Evolutionary conservation across 1,140 invertebrate genomes (phyloP), one percentile per base, ranked within the genome.

Genomic region (Achatina immaculata): DNA sequence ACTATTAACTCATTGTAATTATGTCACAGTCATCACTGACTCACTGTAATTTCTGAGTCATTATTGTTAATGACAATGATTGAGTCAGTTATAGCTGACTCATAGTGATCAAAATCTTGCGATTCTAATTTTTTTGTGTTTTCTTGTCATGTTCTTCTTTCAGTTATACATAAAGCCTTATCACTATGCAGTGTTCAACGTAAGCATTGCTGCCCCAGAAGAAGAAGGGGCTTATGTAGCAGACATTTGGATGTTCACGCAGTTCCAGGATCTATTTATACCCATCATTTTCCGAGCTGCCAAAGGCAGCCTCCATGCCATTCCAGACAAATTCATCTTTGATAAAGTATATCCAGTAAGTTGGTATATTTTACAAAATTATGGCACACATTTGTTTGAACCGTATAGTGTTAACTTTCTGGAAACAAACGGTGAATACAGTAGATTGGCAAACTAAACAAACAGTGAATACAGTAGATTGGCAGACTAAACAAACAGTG

Each of bases 291-390:
- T 92, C 55, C 78, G 89, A 82, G 91, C 91, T 74, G 89, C 90
- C 14, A 89, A 90, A 83, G 91, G 91, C 65, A 91, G 89, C 84
- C 85, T 92, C 80, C 88, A 87, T 80, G 86, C 89, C 71, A 89
- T 90, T 83, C 89, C 90, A 83, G 91, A 92, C 84, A 89, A 88
- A 68, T 83, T 96, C 24, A 91, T 94, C 66, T 96, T 96, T 89
- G 93, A 95, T 80, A 94, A 96, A 90, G 95, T 95, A 84, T 96
- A 96, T 93, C 96, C 96, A 48, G 95, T 95, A 92, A 94, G 94
- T 93, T 76, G 7, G 1, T 72, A 38, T 72, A 16, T 72, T 14
- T 43, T 72, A 16, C 40, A 36, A 36, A 40, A 9, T 40, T 7
- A 38, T 72, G 9, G 16, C 9, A 80, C 24, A 71, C n/a, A n/a